Conservation (phyloP, 2,797 vertebrate genomes). For the Hafferia zeledoni region DNA sequence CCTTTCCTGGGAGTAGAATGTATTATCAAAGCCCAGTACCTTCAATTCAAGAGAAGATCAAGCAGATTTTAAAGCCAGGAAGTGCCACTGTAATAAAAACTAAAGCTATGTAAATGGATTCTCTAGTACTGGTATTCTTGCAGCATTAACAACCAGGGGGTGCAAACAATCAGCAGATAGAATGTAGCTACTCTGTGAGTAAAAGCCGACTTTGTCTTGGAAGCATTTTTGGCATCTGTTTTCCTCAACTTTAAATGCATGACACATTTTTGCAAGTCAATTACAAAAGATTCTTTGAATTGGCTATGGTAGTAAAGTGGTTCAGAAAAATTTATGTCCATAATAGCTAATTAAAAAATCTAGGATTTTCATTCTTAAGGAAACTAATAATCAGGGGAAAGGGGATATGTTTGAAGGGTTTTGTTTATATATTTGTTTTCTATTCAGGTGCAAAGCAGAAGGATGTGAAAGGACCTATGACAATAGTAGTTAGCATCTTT, state of each 20-base stretch:
- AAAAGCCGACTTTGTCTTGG: background rate
- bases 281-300: background rate
- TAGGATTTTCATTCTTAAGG: fast-evolving
- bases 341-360: background rate
- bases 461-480: background rate
- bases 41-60: background rate
- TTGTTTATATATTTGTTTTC: fast-evolving
- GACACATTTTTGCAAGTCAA: background rate
- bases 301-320: background rate
- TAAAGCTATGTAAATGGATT: background rate
- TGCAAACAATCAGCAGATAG: background rate
- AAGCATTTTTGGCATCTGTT: background rate
- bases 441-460: background rate
- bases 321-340: background rate
- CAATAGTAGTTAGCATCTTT: background rate
- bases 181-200: background rate
- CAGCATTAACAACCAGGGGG: background rate
- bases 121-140: background rate
- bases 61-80: background rate
- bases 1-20: background rate
- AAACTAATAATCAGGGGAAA: background rate
- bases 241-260: background rate
- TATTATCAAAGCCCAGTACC: constrained; percentile 2
- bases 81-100: background rate
- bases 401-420: background rate